A percentile compares a stretch with the other conserved stretches of the same genome.
phyloP scores from a whole-genome alignment of 2,888 invertebrate genomes.

The Drosophila atripex region DNA sequence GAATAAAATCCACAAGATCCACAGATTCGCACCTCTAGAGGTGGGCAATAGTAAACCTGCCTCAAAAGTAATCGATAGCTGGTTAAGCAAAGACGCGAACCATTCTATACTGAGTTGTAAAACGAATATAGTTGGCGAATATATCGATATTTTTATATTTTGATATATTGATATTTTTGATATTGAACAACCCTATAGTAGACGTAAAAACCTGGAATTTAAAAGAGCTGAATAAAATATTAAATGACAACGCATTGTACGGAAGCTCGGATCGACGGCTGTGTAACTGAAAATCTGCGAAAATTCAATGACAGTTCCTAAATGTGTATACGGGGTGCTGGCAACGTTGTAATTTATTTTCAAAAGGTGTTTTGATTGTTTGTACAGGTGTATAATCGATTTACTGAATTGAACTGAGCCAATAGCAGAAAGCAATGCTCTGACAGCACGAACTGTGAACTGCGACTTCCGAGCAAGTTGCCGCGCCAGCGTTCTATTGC shows the following conservation, averaged over 20 bases:
- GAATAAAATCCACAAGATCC: neutral
- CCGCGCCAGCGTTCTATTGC: conserved; percentile 23
- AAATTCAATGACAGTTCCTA: neutral
- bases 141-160: too few species aligned
- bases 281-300: neutral
- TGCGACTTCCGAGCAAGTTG: conserved; percentile 13
- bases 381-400: conserved; percentile 53
- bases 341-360: conserved; percentile 17
- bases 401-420: conserved; percentile 32
- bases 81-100: too few species aligned
- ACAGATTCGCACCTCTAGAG: neutral
- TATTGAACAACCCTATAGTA: neutral
- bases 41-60: neutral
- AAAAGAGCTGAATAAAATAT: neutral
- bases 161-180: too few species aligned
- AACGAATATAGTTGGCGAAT: too few species aligned
- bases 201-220: conserved; percentile 1
- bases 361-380: conserved; percentile 52
- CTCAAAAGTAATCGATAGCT: neutral
- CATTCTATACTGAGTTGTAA: too few species aligned
- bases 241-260: neutral
- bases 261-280: neutral
- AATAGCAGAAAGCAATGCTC: conserved; percentile 11
- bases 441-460: conserved; percentile 7
- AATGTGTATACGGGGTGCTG: neutral